Base-by-base conservation (phyloP, 2,888 invertebrate species). In the Scelioninae gen. 1 region DNA sequence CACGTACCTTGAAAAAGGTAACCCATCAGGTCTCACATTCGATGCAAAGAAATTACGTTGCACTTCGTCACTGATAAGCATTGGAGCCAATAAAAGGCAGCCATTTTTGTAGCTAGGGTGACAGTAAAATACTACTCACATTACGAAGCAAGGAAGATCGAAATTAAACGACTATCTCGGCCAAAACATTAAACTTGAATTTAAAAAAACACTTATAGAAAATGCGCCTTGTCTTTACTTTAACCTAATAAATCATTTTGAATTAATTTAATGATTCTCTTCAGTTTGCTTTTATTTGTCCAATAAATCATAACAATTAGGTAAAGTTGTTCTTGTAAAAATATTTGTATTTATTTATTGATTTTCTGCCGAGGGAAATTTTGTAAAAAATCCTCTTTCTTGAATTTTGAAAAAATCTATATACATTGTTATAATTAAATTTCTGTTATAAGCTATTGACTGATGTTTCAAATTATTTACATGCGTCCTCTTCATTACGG, bases 31-130 rank as follows among this genome's bases (percentile, higher is more conserved):
- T 56, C 75, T 74, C 68, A 78, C 79, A 74, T 80, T 81, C 84
- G 77, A 78, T 82, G 77, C 82, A 76, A 82, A 84, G 82, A 83
- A 84, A 76, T 82, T 77, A 77, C 79, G 65, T 56, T 62, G 72
- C 69, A 72, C 80, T 81, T 77, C 66, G 82, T 74, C 77, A 77
- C 79, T 83, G 82, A 84, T 84, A 84, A 82, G 80, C 74, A 65
- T 63, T 69, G 51, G 40, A 66, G 62, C 71, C 83, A 79, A 83
- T 83, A 83, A 83, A 83, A 78, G 71, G 55, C 79, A 47, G 69
- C 75, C 79, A 83, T 83, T 79, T 79, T 69, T 83, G 75, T 45
- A 62, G 68, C 69, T 60, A 40, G 32, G 23, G 40, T 58, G 69
- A 79, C 63, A 71, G 60, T 79, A 71, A 83, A 82, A 82, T 79